Conservation (phyloP, 2,797 vertebrate species). For the Poeciliopsis infans region DNA sequence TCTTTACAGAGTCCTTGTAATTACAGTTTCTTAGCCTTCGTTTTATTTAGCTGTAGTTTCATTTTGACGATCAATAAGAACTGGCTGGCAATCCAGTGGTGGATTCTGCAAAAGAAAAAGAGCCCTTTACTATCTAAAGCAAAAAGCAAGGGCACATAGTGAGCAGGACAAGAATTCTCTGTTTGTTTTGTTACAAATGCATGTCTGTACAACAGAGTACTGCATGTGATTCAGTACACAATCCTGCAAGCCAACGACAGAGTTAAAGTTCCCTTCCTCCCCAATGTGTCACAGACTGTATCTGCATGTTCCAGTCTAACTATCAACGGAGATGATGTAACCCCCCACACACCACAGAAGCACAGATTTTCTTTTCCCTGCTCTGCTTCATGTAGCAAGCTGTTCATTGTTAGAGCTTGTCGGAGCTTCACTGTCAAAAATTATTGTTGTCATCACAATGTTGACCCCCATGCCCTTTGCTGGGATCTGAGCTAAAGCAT, state of each 20-base stretch:
- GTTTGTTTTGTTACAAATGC: slow-evolving; percentile 1
- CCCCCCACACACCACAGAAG: slow-evolving; percentile 39
- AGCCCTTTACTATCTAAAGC: slow-evolving; percentile 10
- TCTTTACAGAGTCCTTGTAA: not conserved
- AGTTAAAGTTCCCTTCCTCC: slow-evolving; percentile 11
- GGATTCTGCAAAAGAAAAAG: not conserved
- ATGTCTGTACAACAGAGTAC: not conserved
- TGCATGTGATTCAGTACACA: not conserved
- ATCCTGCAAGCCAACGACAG: slow-evolving; percentile 8
- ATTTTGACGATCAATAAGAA: slow-evolving; percentile 28
- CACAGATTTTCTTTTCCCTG: slow-evolving; percentile 52
- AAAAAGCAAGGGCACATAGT: slow-evolving; percentile 16
- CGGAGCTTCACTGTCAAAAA: slow-evolving; percentile 65
- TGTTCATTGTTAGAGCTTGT: slow-evolving; percentile 67
- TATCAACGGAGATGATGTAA: slow-evolving; percentile 44
- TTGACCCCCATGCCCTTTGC: slow-evolving; percentile 47
- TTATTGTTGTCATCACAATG: slow-evolving; percentile 56
- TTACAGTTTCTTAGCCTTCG: slow-evolving; percentile 3
- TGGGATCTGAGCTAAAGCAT: slow-evolving; percentile 52
- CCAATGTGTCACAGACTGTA: slow-evolving; percentile 26
- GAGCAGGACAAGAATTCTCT: not conserved
- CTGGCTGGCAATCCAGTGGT: not conserved
- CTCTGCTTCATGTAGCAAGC: slow-evolving; percentile 49
- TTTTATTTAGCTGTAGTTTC: slow-evolving; percentile 41
- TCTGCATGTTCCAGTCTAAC: slow-evolving; percentile 30